These are phyloP conservation scores for Gymnothorax reevesii DNA, from an alignment of 2,797 vertebrate species.

Conservation along the genomic window DNA sequence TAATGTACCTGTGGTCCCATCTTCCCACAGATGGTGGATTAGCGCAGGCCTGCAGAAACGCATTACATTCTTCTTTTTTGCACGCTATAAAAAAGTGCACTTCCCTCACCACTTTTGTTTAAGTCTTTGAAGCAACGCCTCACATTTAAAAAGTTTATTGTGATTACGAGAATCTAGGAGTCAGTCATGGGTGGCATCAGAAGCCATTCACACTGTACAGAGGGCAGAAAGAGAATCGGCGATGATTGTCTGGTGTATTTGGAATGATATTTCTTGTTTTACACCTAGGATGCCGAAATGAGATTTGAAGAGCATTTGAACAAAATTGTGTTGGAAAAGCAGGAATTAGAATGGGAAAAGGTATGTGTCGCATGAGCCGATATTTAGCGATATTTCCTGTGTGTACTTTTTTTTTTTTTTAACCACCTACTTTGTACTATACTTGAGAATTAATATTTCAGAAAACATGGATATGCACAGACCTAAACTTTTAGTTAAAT, in stretches of 20 bases:
- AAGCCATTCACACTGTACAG: background rate
- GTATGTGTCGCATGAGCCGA: conserved; percentile 57
- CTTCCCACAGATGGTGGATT: conserved; percentile 26
- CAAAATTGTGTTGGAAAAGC: conserved; percentile 85
- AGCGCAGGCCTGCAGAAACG: conserved; percentile 31
- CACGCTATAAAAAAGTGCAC: conserved; percentile 15
- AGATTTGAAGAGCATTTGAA: conserved; percentile 85
- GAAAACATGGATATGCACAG: background rate
- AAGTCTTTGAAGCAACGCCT: background rate
- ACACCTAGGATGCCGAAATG: conserved; percentile 79
- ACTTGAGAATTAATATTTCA: background rate
- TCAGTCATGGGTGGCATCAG: background rate
- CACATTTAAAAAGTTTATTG: background rate
- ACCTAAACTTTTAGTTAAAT: background rate
- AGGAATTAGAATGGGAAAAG: conserved; percentile 91
- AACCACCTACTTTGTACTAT: background rate
- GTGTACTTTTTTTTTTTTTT: background rate
- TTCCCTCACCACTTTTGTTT: conserved; percentile 12
- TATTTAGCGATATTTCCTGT: background rate
- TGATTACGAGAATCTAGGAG: background rate
- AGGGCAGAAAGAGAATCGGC: background rate
- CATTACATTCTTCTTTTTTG: conserved; percentile 28
- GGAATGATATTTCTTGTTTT: conserved; percentile 18
- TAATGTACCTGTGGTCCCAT: conserved; percentile 50
- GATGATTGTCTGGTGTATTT: background rate